phyloP scores from a whole-genome alignment of 2,888 invertebrate species.

The Hofmannophila pseudospretella region DNA sequence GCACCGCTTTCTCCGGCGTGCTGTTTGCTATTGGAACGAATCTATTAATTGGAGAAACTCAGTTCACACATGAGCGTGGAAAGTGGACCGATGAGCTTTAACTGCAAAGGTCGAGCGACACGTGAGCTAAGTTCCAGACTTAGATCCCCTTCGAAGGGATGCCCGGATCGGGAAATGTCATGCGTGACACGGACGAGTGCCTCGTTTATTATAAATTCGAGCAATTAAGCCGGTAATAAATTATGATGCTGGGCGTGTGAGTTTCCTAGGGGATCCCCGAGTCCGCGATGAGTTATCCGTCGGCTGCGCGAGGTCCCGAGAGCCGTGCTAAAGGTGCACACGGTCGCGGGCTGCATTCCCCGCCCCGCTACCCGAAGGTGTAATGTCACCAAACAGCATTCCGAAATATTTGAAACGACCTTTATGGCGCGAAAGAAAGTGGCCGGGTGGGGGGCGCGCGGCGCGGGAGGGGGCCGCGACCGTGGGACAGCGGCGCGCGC shows the following conservation, averaged over 20 bases:
- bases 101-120: not conserved
- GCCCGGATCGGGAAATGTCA: not conserved
- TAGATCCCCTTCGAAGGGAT: not conserved
- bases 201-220: too few species aligned
- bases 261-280: not conserved
- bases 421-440: conserved; percentile 79
- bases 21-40: conserved; percentile 77
- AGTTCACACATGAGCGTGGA: conserved; percentile 76
- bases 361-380: conserved; percentile 60
- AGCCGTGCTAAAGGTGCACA: too few species aligned
- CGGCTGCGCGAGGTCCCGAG: not conserved
- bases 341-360: conserved; percentile 35
- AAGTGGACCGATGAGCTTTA: conserved; percentile 58
- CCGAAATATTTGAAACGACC: conserved; percentile 78
- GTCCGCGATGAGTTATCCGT: not conserved
- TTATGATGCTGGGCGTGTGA: not conserved
- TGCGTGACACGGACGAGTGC: too few species aligned
- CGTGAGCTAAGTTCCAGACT: too few species aligned
- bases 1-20: conserved; percentile 70
- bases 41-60: conserved; percentile 78
- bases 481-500: conserved; percentile 82
- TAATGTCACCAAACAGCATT: conserved; percentile 77
- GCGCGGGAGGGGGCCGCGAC: conserved; percentile 78
- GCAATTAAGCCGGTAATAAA: not conserved
- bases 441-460: conserved; percentile 45